phyloP scores from a whole-genome alignment of 2,113 vertebrate species.

The Chlamydotis undulata region DNA sequence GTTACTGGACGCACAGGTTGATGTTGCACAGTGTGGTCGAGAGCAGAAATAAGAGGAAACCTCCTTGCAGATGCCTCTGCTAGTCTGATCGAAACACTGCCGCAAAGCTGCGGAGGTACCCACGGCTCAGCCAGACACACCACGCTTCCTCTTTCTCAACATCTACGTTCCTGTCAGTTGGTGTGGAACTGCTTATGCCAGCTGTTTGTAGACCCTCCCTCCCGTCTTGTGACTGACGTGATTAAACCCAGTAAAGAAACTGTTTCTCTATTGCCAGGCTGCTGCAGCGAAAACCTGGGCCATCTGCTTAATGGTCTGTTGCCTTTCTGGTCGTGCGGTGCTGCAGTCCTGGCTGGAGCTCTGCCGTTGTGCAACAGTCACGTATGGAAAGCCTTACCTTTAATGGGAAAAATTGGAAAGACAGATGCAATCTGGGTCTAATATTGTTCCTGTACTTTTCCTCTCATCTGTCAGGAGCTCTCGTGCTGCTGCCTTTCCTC shows the following conservation, averaged over 20 bases:
- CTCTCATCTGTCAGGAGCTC: neutral
- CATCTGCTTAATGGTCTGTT: neutral
- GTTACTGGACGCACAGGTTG: neutral
- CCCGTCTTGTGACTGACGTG: neutral
- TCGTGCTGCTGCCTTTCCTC: neutral
- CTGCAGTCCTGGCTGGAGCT: neutral
- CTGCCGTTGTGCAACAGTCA: neutral
- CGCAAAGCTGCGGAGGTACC: neutral
- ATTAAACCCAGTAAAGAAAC: neutral
- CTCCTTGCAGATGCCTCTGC: neutral
- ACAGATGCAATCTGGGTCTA: slow-evolving; percentile 26
- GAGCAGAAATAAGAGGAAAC: neutral
- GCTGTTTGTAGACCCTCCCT: neutral
- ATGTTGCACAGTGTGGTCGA: neutral
- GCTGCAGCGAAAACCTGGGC: neutral
- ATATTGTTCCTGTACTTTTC: neutral
- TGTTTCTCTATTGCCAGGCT: neutral
- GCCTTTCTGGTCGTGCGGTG: neutral
- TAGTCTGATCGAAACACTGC: neutral
- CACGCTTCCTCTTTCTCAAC: neutral
- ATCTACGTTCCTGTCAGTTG: neutral
- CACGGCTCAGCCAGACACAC: neutral
- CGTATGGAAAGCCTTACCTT: slow-evolving; percentile 37
- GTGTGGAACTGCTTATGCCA: neutral
- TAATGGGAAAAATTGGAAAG: slow-evolving; percentile 30